A percentile compares a stretch with the other conserved stretches of the same genome.
Conservation (phyloP, 2,888 invertebrate genomes). For the Salpingus planirostris region DNA sequence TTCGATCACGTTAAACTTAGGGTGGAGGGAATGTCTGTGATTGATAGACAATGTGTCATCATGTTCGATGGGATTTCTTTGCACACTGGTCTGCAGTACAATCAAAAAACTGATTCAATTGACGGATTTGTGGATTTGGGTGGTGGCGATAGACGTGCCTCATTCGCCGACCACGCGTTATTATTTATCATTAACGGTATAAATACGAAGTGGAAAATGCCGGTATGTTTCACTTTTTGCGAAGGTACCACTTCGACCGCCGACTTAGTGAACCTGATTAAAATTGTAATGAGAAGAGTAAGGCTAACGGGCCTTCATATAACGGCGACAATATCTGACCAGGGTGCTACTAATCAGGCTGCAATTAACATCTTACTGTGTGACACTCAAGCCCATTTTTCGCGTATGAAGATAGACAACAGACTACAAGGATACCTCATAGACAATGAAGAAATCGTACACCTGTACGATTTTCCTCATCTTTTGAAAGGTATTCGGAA, state of each 20-base stretch:
- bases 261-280: conserved; percentile 13
- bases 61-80: conserved; percentile 21
- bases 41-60: conserved; percentile 3
- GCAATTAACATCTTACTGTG: conserved; percentile 17
- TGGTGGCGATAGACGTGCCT: conserved; percentile 2
- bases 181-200: too few relatives aligned
- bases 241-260: conserved; percentile 12
- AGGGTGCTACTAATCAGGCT: conserved; percentile 21
- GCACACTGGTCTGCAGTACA: conserved; percentile 8
- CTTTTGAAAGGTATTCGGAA: conserved; percentile 18
- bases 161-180: conserved; percentile 22
- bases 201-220: conserved; percentile 24
- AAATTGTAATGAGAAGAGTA: conserved; percentile 14
- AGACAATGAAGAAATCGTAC: conserved; percentile 14
- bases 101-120: too few relatives aligned
- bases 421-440: conserved; percentile 13
- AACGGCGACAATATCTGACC: conserved; percentile 26
- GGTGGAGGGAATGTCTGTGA: conserved; percentile 9
- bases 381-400: conserved; percentile 11
- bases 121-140: conserved; percentile 17
- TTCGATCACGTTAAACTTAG: conserved; percentile 11
- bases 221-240: conserved; percentile 18
- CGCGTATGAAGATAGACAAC: conserved; percentile 5
- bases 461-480: conserved; percentile 18
- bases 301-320: conserved; percentile 17